phyloP scores from a whole-genome alignment of 1,140 invertebrate genomes.

The Eufriesea mexicana region DNA sequence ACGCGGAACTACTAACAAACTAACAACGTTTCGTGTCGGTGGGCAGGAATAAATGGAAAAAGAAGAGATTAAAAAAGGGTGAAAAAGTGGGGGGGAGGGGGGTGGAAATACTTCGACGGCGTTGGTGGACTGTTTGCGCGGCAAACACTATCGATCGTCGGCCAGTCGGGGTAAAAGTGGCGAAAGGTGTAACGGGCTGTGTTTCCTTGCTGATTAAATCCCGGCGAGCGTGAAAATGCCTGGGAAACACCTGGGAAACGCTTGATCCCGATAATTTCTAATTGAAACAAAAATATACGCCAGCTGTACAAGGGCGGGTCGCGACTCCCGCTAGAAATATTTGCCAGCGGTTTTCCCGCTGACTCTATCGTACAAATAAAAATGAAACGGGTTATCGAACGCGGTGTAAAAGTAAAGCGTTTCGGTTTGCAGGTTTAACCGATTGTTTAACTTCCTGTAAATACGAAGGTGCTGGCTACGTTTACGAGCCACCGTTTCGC shows the following conservation, averaged over 20 bases:
- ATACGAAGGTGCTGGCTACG: no score
- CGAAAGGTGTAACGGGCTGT: constrained; percentile 6
- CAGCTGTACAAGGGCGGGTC: no score
- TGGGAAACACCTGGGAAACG: no score
- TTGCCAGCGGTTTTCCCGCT: background rate
- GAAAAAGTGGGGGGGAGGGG: background rate
- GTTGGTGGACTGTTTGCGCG: background rate
- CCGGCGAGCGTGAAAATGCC: background rate
- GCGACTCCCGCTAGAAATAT: background rate
- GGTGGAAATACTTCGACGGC: background rate
- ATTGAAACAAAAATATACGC: background rate
- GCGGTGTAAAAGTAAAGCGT: background rate
- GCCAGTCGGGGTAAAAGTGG: background rate
- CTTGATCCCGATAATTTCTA: background rate
- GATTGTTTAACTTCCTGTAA: background rate
- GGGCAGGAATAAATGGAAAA: no score
- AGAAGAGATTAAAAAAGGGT: background rate
- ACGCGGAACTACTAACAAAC: constrained; percentile 15
- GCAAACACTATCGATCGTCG: constrained; percentile 25
- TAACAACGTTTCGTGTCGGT: background rate
- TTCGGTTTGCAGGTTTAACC: background rate
- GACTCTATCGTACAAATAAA: background rate
- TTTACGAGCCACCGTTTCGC: background rate
- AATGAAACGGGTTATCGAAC: background rate
- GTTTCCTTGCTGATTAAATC: constrained; percentile 11